These are phyloP conservation scores for Agrotis exclamationis DNA, from an alignment of 2,888 invertebrate genomes.

Conservation along the genomic window DNA sequence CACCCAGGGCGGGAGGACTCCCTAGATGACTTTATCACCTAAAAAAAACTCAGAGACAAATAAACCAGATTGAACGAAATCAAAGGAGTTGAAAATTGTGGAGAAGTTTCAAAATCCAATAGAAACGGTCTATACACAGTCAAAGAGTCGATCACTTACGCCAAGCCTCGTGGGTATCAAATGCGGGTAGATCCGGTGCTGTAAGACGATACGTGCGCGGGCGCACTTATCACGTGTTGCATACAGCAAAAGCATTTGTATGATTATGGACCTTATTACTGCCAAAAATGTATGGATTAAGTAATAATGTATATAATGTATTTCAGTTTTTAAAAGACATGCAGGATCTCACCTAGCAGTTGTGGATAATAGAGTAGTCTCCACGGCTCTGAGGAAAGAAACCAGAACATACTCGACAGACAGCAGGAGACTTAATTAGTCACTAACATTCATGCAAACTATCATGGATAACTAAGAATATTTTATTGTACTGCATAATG, in stretches of 20 bases:
- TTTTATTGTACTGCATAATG: too few species aligned
- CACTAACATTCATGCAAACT: too few species aligned
- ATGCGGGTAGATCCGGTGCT: constrained; percentile 64
- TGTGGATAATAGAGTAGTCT: neutral
- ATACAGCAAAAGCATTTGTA: neutral
- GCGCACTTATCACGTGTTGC: constrained; percentile 26
- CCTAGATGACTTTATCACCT: too few species aligned
- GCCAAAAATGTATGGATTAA: neutral
- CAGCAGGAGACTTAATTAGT: too few species aligned
- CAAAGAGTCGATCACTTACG: constrained; percentile 23
- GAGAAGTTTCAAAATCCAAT: neutral
- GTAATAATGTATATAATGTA: too few species aligned
- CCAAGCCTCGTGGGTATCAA: constrained; percentile 50
- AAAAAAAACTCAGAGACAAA: too few species aligned
- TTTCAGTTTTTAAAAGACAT: neutral
- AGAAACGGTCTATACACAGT: neutral
- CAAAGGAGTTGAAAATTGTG: neutral
- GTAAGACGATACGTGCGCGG: constrained; percentile 65
- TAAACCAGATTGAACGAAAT: too few species aligned
- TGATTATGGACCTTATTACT: neutral
- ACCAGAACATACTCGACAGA: too few species aligned
- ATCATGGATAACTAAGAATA: too few species aligned
- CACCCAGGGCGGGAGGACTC: too few species aligned
- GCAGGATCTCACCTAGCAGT: neutral
- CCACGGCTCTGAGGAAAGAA: too few species aligned